Conservation (phyloP, 2,113 vertebrate genomes). For the Nipponia nippon region DNA sequence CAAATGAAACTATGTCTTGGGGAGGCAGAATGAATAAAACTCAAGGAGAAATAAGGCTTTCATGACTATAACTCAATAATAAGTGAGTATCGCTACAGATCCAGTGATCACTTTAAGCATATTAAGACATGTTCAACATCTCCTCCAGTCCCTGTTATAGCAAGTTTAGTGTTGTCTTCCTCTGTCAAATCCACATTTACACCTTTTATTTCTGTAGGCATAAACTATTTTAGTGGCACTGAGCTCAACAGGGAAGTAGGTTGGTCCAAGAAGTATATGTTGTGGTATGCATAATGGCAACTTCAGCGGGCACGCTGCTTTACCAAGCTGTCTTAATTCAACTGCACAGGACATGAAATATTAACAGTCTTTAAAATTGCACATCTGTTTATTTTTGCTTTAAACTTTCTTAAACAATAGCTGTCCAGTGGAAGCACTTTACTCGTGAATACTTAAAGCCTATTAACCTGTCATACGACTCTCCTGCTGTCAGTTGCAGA, state of each 20-base stretch:
- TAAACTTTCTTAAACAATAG: neutral
- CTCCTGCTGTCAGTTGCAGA: neutral
- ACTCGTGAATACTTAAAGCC: neutral
- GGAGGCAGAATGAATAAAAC: neutral
- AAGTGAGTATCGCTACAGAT: neutral
- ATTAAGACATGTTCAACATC: neutral
- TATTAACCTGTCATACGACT: neutral
- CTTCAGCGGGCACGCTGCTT: neutral
- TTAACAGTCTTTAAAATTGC: neutral
- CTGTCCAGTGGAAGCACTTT: neutral
- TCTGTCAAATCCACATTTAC: neutral
- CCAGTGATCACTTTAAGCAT: neutral
- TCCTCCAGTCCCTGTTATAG: constrained; percentile 4
- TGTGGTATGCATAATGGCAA: neutral
- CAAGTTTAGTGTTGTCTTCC: constrained; percentile 17
- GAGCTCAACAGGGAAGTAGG: neutral
- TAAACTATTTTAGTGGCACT: constrained; percentile 13
- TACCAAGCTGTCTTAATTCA: neutral
- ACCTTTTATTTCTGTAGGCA: neutral
- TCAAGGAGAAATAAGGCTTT: neutral
- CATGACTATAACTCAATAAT: neutral
- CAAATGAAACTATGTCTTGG: neutral
- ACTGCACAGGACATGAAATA: neutral
- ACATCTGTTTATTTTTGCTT: neutral
- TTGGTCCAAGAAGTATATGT: neutral